Percentiles rank a stretch among this genome's conserved stretches.
phyloP scores from a whole-genome alignment of 2,797 vertebrate species.

The Pampus argenteus region DNA sequence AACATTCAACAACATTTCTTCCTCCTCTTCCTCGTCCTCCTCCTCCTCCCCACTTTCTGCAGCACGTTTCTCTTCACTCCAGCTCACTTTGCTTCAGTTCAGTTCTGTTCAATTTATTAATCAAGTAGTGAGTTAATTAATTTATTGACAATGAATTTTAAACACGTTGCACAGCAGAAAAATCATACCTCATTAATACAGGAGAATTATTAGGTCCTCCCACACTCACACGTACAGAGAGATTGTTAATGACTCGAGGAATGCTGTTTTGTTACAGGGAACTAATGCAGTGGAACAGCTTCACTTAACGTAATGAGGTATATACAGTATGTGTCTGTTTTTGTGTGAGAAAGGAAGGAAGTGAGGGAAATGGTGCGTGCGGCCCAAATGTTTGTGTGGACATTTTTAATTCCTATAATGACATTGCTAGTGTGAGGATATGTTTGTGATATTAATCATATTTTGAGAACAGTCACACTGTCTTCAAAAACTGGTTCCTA shows the following conservation, averaged over 20 bases:
- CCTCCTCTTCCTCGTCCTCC: slow-evolving; percentile 3
- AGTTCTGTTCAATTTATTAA: not conserved
- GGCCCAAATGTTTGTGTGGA: slow-evolving; percentile 7
- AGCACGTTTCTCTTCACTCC: not conserved
- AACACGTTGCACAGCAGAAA: not conserved
- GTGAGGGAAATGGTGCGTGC: slow-evolving; percentile 15
- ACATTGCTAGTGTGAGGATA: not conserved
- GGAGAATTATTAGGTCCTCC: slow-evolving; percentile 10
- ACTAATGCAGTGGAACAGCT: slow-evolving; percentile 52
- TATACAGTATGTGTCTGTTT: slow-evolving; percentile 9
- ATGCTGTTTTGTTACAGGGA: slow-evolving; percentile 37
- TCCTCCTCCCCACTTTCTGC: not conserved
- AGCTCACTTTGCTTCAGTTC: not conserved
- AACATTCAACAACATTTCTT: slow-evolving; percentile 4
- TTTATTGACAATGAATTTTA: slow-evolving; percentile 7
- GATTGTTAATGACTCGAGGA: slow-evolving; percentile 36
- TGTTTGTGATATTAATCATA: not conserved
- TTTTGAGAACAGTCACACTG: not conserved
- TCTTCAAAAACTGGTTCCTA: not conserved
- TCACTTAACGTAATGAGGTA: slow-evolving; percentile 45
- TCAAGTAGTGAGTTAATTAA: slow-evolving; percentile 9
- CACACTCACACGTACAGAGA: not conserved
- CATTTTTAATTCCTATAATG: slow-evolving; percentile 22
- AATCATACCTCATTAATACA: not conserved
- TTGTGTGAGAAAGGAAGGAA: not conserved